Base-by-base conservation (phyloP, 2,113 vertebrate species). In the Dolichotis patagonum region DNA sequence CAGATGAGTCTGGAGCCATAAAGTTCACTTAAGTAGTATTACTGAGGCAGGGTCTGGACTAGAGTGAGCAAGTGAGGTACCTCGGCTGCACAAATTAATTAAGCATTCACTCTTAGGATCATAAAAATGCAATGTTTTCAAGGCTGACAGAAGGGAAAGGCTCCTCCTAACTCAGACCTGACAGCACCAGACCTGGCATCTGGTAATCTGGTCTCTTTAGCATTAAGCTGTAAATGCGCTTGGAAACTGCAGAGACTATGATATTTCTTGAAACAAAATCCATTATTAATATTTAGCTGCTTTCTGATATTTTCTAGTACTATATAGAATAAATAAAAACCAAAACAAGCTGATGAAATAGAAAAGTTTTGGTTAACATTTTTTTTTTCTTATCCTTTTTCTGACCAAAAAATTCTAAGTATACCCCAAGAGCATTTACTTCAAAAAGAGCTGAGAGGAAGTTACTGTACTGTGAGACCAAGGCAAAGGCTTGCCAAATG, bases 211-310 rank as follows among this genome's bases (percentile, higher is more conserved):
- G 46, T 89, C 46, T 84, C 63, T 52, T 49, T 91, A 41, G 30
- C 17, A 6, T 63, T 63, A 26, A 28, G 5, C 12, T 56, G 22
- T 1, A 24, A 78, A 16, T 85, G 52, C 16, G 28, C 19, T 63
- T 46, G 41, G 69, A 94, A 67, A 54, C 58, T 80, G 5, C 24
- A 52, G 7, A 30, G 46, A 26, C 77, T 46, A 43, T 91, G 65
- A 13, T 85, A 28, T 75, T 94, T 95, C 71, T 88, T 91, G 58
- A 95, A 94, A 85, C 28, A 94, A 93, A 88, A 75, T 38, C 41
- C 0, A 3, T 84, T 46, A 67, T 62, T 86, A 84, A 84, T 62
- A 94, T 88, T 92, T 86, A 95, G 52, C 38, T 35, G 43, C 1
- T 82, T 28, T 24, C 56, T 94, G 82, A 71, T 22, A 88, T 93